Evolutionary conservation across 2,888 invertebrate species (phyloP).

Genomic region (Mongoloraphidia duomilia): DNA sequence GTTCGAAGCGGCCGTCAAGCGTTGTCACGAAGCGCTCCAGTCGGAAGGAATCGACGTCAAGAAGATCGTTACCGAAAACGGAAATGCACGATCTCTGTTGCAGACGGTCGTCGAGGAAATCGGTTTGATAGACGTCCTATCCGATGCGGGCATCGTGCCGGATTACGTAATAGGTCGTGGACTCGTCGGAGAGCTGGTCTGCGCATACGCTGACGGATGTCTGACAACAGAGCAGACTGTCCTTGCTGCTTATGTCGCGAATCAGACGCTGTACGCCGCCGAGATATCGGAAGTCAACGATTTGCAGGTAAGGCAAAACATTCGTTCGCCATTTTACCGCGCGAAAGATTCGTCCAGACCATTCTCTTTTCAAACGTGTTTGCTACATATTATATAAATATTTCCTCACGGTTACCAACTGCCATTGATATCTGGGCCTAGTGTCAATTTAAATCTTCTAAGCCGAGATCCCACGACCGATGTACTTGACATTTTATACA

Average conservation of each 20-base stretch:
- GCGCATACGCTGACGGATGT: conserved; percentile 81
- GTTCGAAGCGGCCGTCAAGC: conserved; percentile 46
- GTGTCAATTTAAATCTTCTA: too few species aligned
- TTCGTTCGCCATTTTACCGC: too few species aligned
- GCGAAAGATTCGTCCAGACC: too few species aligned
- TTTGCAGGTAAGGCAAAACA: too few species aligned
- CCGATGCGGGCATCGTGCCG: conserved; percentile 28
- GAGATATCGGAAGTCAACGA: too few species aligned
- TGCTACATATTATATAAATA: too few species aligned
- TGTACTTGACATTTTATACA: too few species aligned
- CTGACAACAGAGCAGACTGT: conserved; percentile 72
- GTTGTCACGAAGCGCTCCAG: conserved; percentile 44
- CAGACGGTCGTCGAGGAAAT: conserved; percentile 54
- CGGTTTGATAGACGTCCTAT: conserved; percentile 31
- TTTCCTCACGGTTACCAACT: too few species aligned
- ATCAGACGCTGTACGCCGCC: too few species aligned
- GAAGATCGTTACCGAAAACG: conserved; percentile 42
- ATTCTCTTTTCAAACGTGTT: too few species aligned
- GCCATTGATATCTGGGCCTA: too few species aligned
- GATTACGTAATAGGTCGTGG: conserved; percentile 46
- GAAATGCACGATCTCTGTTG: conserved; percentile 55
- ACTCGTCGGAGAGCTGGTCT: conserved; percentile 79
- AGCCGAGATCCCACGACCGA: too few species aligned
- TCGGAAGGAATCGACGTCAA: conserved; percentile 50
- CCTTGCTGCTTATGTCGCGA: conserved; percentile 46